Conservation (phyloP, 2,113 vertebrate genomes). For the Sapayoa aenigma region DNA sequence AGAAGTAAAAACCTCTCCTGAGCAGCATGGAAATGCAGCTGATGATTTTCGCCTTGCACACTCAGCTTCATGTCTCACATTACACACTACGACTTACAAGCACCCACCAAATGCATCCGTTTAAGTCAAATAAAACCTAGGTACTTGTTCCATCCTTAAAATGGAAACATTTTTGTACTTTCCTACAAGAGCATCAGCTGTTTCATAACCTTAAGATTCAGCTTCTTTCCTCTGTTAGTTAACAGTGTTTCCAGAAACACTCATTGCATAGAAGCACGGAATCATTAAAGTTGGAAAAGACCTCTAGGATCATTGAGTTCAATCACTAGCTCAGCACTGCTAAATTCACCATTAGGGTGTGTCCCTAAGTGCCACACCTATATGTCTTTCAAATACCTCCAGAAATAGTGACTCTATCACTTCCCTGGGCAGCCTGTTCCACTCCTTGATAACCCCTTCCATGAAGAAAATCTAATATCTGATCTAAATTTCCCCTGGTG, state of each 20-base stretch:
- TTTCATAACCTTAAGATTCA: background rate
- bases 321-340: background rate
- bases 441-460: background rate
- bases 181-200: background rate
- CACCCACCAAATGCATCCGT: background rate
- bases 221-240: background rate
- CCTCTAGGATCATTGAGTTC: background rate
- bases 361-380: too few species aligned
- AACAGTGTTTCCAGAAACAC: background rate
- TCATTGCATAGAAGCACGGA: background rate
- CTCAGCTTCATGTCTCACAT: background rate
- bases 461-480: background rate
- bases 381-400: background rate
- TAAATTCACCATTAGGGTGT: background rate
- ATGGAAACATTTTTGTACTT: background rate
- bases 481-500: background rate
- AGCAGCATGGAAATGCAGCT: background rate
- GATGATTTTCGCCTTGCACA: accelerated
- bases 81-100: background rate
- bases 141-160: background rate
- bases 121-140: background rate
- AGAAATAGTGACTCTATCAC: background rate
- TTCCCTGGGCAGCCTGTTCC: background rate
- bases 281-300: background rate
- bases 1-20: background rate